A percentile compares a stretch with the other conserved stretches of the same genome.
Conservation (phyloP, 2,113 vertebrate species). For the Entomyzon cyanotis region DNA sequence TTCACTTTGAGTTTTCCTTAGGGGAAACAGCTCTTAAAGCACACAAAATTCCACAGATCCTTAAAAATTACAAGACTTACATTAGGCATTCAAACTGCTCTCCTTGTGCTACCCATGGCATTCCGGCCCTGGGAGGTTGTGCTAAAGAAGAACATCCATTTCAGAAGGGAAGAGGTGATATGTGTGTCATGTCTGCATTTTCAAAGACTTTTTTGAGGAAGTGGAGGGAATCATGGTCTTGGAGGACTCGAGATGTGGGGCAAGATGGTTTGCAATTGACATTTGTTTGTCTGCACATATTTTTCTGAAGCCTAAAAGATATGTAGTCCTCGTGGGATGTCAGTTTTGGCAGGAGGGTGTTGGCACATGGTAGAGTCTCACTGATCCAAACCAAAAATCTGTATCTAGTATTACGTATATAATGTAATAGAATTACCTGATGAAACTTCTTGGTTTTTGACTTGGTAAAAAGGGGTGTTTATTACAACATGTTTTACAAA, state of each 20-base stretch:
- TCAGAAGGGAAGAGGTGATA: not conserved
- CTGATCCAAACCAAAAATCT: slow-evolving; percentile 40
- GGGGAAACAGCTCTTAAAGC: not conserved
- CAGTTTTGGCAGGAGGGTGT: slow-evolving; percentile 45
- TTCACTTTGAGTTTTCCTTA: not conserved
- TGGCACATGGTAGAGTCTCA: not conserved
- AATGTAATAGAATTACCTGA: slow-evolving; percentile 57
- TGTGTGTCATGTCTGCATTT: not conserved
- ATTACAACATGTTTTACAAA: slow-evolving; percentile 55
- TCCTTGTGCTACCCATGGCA: not conserved
- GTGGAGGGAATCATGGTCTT: not conserved
- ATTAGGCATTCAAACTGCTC: not conserved
- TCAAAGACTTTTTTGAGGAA: not conserved
- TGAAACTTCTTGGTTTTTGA: slow-evolving; percentile 29
- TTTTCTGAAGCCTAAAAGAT: slow-evolving; percentile 37
- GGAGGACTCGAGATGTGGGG: not conserved
- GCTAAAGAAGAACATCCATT: not conserved
- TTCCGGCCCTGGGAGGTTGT: not conserved
- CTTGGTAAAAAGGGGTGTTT: slow-evolving; percentile 52
- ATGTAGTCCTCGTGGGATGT: not conserved
- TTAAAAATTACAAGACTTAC: not conserved
- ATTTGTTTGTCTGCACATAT: slow-evolving; percentile 32
- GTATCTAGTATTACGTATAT: slow-evolving; percentile 23
- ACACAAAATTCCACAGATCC: not conserved
- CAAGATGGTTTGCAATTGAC: slow-evolving; percentile 23